Evolutionary conservation across 2,113 vertebrate genomes (phyloP).

Genomic region (Phalacrocorax carbo): DNA sequence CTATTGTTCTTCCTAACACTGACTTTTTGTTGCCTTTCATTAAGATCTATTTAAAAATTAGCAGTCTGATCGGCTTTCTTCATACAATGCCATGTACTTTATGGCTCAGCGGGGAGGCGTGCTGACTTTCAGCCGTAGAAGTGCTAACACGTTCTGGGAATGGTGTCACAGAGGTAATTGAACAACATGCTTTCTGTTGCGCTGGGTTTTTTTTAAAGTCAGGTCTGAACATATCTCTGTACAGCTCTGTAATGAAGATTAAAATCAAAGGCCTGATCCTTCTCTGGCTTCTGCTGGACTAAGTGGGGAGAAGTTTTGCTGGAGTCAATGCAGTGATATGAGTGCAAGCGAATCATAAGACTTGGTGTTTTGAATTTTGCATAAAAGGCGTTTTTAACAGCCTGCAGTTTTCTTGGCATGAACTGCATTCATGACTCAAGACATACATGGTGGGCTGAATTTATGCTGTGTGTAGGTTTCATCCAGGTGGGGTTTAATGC

Average conservation of each 20-base stretch:
- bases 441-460: not conserved
- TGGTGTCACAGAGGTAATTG: not conserved
- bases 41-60: conserved; percentile 14
- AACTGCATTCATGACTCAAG: not conserved
- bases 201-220: not conserved
- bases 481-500: not conserved
- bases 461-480: not conserved
- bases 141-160: not conserved
- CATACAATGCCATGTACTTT: not conserved
- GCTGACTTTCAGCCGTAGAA: not conserved
- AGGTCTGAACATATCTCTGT: not conserved
- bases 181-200: not conserved
- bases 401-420: not conserved
- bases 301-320: not conserved
- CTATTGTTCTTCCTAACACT: not conserved
- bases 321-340: not conserved
- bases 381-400: not conserved
- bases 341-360: not conserved
- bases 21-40: not conserved
- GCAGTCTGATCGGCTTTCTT: conserved; percentile 19
- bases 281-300: not conserved
- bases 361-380: not conserved
- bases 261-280: not conserved
- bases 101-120: not conserved
- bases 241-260: not conserved